These are phyloP conservation scores for Ceriagrion tenellum DNA, from an alignment of 2,888 invertebrate genomes.

Conservation along the genomic window DNA sequence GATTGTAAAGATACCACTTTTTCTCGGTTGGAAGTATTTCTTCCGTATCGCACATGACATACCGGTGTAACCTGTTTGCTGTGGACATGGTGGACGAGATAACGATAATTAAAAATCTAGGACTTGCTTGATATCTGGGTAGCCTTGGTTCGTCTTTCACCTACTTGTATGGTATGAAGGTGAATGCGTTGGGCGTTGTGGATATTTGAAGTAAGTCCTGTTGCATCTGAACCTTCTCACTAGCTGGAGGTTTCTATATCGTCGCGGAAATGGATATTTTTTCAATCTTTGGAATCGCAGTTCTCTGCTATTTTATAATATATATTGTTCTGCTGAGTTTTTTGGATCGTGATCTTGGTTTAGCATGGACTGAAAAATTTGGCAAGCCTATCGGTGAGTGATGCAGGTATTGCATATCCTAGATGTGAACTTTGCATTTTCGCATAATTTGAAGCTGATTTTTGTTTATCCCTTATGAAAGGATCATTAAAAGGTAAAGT, in stretches of 20 bases:
- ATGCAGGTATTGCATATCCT: not conserved
- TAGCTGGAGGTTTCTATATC: not conserved
- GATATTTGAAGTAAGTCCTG: not conserved
- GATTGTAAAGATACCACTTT: not conserved
- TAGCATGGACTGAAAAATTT: conserved; percentile 82
- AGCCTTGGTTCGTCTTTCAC: conserved; percentile 27
- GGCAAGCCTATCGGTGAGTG: conserved; percentile 82
- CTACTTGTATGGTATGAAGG: not conserved
- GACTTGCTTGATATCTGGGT: not conserved
- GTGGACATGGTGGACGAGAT: not conserved
- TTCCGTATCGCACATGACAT: not conserved
- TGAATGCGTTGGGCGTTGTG: not conserved
- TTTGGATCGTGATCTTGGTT: conserved; percentile 82
- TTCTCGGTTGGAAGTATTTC: not conserved
- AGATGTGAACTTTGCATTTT: not conserved
- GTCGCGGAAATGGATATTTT: conserved; percentile 65
- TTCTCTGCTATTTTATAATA: conserved; percentile 78
- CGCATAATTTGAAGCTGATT: not conserved
- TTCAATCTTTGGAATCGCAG: conserved; percentile 68
- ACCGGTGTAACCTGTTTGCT: not conserved
- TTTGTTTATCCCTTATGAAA: conserved; percentile 73
- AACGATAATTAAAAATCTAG: not conserved
- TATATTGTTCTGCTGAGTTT: conserved; percentile 80
- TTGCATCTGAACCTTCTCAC: not conserved
- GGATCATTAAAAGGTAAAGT: conserved; percentile 84